Conservation (phyloP, 2,113 vertebrate genomes). For the Scytalopus superciliaris region DNA sequence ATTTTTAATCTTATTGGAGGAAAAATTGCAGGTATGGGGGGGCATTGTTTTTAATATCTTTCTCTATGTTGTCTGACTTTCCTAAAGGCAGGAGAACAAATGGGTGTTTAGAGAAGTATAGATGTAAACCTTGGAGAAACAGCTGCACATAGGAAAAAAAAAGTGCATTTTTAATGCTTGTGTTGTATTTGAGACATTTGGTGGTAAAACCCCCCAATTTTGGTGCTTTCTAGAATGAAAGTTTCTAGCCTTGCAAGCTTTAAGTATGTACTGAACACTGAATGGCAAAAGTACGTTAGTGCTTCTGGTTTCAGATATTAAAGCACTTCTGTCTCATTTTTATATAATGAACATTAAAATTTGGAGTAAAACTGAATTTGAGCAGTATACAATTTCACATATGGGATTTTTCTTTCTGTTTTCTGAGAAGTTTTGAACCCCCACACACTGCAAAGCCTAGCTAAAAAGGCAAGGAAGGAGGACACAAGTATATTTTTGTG, state of each 20-base stretch:
- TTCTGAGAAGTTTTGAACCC: background rate
- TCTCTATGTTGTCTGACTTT: background rate
- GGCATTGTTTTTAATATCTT: background rate
- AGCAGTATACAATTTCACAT: constrained; percentile 28
- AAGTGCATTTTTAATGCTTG: background rate
- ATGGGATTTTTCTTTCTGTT: constrained; percentile 54
- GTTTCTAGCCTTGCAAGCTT: background rate
- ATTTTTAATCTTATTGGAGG: background rate
- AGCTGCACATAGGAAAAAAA: background rate
- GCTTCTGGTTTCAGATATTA: background rate
- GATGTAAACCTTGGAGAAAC: background rate
- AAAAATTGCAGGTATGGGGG: background rate
- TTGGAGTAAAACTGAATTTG: constrained; percentile 5
- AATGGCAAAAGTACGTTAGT: background rate
- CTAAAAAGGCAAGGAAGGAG: background rate
- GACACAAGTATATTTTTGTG: constrained; percentile 25
- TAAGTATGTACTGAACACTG: background rate
- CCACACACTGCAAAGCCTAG: background rate
- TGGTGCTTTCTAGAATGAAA: background rate
- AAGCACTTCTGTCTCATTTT: background rate
- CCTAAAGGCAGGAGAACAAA: background rate
- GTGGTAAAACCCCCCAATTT: background rate
- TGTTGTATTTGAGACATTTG: background rate
- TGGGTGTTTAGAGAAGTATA: background rate
- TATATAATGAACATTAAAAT: constrained; percentile 9